Conservation (phyloP, 1,140 invertebrate species). For the Sarcophaga bullata region DNA sequence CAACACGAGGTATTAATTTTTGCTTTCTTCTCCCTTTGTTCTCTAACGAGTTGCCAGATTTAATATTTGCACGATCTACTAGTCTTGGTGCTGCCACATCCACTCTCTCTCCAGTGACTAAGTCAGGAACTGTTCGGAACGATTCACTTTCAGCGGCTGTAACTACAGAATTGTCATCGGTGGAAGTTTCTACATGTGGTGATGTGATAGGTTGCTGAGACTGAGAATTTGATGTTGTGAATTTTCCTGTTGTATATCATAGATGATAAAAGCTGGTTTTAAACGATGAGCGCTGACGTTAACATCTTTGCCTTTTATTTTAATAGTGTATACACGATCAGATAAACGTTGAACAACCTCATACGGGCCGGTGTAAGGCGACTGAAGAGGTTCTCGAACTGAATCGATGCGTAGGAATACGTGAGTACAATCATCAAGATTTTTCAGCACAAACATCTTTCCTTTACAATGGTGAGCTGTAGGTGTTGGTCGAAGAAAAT, state of each 20-base stretch:
- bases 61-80: too few relatives aligned
- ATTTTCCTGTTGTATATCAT: not conserved
- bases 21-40: too few relatives aligned
- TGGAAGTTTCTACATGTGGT: not conserved
- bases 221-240: not conserved
- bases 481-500: not conserved
- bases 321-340: not conserved
- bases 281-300: not conserved
- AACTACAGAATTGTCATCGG: not conserved
- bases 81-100: not conserved
- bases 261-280: constrained; percentile 17
- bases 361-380: too few relatives aligned
- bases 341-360: too few relatives aligned
- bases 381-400: too few relatives aligned
- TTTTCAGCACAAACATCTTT: not conserved
- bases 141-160: not conserved
- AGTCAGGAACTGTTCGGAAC: constrained; percentile 20
- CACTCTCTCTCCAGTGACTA: constrained; percentile 30
- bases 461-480: not conserved
- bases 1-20: too few relatives aligned
- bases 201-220: not conserved
- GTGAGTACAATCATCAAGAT: not conserved
- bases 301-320: constrained; percentile 4
- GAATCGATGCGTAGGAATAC: too few relatives aligned
- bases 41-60: too few relatives aligned